Conservation (phyloP, 2,797 vertebrate species). For the Rhodeus uyekii region DNA sequence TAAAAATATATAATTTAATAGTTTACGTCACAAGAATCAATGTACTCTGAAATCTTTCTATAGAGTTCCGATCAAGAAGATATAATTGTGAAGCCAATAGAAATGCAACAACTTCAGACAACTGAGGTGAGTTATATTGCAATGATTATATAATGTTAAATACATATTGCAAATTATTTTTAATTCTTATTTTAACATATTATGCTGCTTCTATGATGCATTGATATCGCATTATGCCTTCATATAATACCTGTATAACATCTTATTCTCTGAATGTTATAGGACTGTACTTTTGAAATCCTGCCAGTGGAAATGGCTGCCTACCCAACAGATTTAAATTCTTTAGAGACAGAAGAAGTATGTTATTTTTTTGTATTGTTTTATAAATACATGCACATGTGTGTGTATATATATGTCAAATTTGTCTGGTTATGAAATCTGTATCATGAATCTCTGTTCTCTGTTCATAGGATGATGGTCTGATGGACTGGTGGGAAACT, state of each 20-base stretch:
- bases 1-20: not conserved
- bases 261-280: slow-evolving; percentile 40
- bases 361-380: not conserved
- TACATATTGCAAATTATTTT: not conserved
- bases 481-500: slow-evolving; percentile 58
- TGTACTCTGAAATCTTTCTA: not conserved
- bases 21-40: not conserved
- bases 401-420: not conserved
- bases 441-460: not conserved
- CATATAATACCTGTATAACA: not conserved
- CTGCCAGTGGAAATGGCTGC: slow-evolving; percentile 70
- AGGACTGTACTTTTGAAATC: slow-evolving; percentile 67
- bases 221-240: not conserved
- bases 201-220: not conserved
- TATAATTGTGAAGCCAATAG: slow-evolving; percentile 55
- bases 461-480: slow-evolving; percentile 48
- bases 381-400: not conserved
- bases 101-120: slow-evolving; percentile 63
- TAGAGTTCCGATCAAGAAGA: slow-evolving; percentile 53
- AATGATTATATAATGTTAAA: not conserved
- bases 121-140: slow-evolving; percentile 52
- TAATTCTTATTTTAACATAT: not conserved
- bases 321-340: slow-evolving; percentile 57
- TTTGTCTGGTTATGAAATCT: not conserved
- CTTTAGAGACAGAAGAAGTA: slow-evolving; percentile 50